A percentile compares a stretch with the other conserved stretches of the same genome.
Conservation (phyloP, 2,797 vertebrate species). For the Crypturellus tataupa region DNA sequence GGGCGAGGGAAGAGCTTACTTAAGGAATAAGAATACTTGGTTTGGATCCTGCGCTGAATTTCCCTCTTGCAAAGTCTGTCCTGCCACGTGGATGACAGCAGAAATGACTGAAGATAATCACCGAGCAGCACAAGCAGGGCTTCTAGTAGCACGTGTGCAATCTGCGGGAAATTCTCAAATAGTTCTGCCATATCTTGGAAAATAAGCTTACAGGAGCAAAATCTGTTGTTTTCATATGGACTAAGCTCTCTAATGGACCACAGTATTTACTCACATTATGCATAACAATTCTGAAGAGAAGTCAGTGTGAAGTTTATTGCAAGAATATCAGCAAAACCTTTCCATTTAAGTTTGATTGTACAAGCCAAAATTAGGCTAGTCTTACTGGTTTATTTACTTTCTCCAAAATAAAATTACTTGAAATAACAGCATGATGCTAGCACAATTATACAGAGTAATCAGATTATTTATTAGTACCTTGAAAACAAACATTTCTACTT, state of each 20-base stretch:
- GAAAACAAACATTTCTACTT: constrained; percentile 30
- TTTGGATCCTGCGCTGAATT: not conserved
- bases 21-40: not conserved
- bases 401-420: constrained; percentile 11
- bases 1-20: not conserved
- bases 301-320: not conserved
- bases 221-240: not conserved
- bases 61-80: not conserved
- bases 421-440: constrained; percentile 14
- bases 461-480: not conserved
- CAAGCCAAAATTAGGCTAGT: constrained; percentile 13
- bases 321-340: constrained; percentile 21
- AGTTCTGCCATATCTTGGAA: not conserved
- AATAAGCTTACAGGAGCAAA: not conserved
- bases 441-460: constrained; percentile 18
- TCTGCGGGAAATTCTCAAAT: not conserved
- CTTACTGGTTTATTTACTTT: not conserved
- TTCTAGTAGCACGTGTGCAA: not conserved
- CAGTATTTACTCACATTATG: not conserved
- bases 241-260: not conserved
- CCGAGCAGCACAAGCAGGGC: not conserved
- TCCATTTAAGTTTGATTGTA: not conserved
- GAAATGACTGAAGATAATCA: not conserved
- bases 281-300: not conserved
- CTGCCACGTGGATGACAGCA: not conserved